Conservation (phyloP, 2,113 vertebrate species). For the Xyrauchen texanus region DNA sequence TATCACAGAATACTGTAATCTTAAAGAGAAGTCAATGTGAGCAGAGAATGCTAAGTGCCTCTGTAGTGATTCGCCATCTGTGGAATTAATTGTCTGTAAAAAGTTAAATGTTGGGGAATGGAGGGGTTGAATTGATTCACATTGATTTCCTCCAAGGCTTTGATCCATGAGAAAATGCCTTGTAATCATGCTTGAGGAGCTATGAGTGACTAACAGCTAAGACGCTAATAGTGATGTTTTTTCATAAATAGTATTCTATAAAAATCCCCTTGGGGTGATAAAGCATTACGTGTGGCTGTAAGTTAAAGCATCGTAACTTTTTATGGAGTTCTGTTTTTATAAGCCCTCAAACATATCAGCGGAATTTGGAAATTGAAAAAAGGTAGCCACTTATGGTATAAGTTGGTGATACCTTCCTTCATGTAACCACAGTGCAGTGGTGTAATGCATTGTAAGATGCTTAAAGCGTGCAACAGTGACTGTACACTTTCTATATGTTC, state of each 20-base stretch:
- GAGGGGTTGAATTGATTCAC: constrained; percentile 52
- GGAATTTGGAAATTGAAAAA: neutral
- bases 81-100: constrained; percentile 55
- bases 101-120: constrained; percentile 30
- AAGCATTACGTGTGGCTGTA: constrained; percentile 11
- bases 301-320: constrained; percentile 20
- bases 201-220: constrained; percentile 28
- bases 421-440: neutral
- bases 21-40: constrained; percentile 35
- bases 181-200: constrained; percentile 48
- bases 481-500: no score
- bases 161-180: constrained; percentile 55
- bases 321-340: constrained; percentile 22
- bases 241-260: constrained; percentile 8
- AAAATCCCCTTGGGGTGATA: constrained; percentile 31
- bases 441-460: neutral
- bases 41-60: constrained; percentile 36
- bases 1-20: constrained; percentile 33
- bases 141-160: constrained; percentile 51
- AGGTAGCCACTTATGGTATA: neutral
- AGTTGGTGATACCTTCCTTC: neutral
- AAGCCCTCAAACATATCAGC: constrained; percentile 6
- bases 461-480: no score
- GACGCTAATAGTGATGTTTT: neutral
- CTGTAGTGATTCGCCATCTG: constrained; percentile 31